Base-by-base conservation (phyloP, 1,140 invertebrate genomes). In the Nautilus pompilius region DNA sequence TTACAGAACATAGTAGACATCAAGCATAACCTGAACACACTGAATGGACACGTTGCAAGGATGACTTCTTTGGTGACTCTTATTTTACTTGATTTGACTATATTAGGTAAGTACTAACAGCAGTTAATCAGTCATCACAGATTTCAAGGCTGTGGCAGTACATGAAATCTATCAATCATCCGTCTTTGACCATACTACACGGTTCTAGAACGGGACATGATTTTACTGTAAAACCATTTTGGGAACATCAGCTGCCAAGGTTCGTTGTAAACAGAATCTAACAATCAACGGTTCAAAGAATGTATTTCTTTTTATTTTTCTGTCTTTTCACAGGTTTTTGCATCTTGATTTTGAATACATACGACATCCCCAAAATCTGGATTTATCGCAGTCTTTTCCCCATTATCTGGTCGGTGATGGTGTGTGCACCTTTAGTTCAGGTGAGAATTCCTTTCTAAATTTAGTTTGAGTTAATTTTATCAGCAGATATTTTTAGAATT, bases 51-150 rank as follows among this genome's bases (percentile, higher is more conserved):
- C 22, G 76, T 82, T 24, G 77, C 78, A 0, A 74, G 76, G 55
- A 82, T 83, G 82, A 83, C 80, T 17, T 77, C 78, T 2, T 65
- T 83, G 17, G 72, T 74, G 5, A 66, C 74, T 28, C 58, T 82
- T 28, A 80, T 77, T 57, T 79, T 81, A 55, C 73, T 72, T n/a
- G 82, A 82, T 62, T 64, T 82, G 10, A 77, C 72, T 4, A 73
- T 83, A 33, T 75, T 83, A 58, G 81, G 81, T 81, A 71, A 66
- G 66, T 45, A 32, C 6, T 33, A 41, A 5, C 30, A 24, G 10
- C 17, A 17, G n/a, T n/a, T n/a, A n/a, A n/a, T n/a, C n/a, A n/a
- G n/a, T n/a, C n/a, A n/a, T n/a, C n/a, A n/a, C n/a, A n/a, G n/a
- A n/a, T n/a, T n/a, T n/a, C n/a, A n/a, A n/a, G n/a, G n/a, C n/a